These are phyloP conservation scores for Entomobrya proxima DNA, from an alignment of 2,888 invertebrate genomes.

Conservation along the genomic window DNA sequence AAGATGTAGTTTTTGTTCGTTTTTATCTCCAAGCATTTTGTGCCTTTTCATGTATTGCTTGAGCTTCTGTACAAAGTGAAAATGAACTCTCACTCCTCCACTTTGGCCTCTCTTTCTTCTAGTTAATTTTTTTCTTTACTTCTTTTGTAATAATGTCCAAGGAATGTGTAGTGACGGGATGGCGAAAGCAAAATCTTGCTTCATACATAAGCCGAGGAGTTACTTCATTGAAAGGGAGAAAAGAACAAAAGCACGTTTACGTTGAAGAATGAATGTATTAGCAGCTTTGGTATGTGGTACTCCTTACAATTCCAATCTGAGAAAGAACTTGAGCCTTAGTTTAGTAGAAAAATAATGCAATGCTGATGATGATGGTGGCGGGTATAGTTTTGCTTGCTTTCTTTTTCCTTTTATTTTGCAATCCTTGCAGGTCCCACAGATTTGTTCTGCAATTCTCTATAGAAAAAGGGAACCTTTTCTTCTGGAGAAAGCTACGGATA, in stretches of 20 bases:
- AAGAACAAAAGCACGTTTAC: neutral
- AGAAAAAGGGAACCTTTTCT: neutral
- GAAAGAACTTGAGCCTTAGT: neutral
- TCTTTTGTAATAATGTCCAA: conserved; percentile 22
- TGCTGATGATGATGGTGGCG: neutral
- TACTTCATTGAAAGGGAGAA: neutral
- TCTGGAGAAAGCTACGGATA: neutral
- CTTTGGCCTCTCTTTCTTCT: neutral
- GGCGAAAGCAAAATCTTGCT: conserved; percentile 19
- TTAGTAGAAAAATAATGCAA: neutral
- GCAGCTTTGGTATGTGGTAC: neutral
- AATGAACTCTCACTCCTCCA: conserved; percentile 29
- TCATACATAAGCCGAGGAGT: neutral
- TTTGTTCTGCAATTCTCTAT: conserved; percentile 21
- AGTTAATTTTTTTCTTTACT: neutral
- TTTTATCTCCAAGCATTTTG: neutral
- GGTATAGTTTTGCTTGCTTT: neutral
- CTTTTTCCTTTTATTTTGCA: conserved; percentile 28
- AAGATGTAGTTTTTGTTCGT: neutral
- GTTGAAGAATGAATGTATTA: neutral
- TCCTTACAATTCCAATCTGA: neutral
- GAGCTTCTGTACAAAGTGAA: conserved; percentile 33
- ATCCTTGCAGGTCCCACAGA: conserved; percentile 5
- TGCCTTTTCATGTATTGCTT: neutral
- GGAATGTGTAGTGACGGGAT: neutral